A percentile compares a stretch with the other conserved stretches of the same genome.
Evolutionary conservation across 2,797 vertebrate genomes (phyloP).

Genomic region (Kryptolebias ocellatus): DNA sequence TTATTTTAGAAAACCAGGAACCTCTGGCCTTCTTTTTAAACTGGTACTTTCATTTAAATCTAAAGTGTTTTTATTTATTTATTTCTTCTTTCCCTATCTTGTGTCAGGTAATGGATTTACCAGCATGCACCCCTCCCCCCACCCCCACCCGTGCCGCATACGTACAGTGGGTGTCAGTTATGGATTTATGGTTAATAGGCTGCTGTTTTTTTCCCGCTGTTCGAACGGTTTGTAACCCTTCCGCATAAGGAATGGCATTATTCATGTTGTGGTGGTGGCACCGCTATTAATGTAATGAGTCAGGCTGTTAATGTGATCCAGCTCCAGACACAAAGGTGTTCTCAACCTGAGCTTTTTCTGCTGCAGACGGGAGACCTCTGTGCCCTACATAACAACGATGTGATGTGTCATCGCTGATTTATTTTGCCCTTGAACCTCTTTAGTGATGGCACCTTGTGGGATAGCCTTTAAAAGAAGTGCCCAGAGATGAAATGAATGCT

Average conservation of each 20-base stretch:
- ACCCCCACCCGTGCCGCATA: slow-evolving; percentile 10
- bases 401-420: slow-evolving; percentile 78
- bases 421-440: slow-evolving; percentile 80
- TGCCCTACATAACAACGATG: slow-evolving; percentile 69
- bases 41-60: slow-evolving; percentile 10
- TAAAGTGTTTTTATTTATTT: slow-evolving; percentile 13
- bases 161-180: slow-evolving; percentile 52
- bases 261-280: slow-evolving; percentile 58
- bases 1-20: slow-evolving; percentile 2
- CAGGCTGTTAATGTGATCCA: slow-evolving; percentile 72
- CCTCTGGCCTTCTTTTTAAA: slow-evolving; percentile 2
- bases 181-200: slow-evolving; percentile 66
- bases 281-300: slow-evolving; percentile 77
- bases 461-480: slow-evolving; percentile 67
- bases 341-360: slow-evolving; percentile 55
- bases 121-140: slow-evolving; percentile 3
- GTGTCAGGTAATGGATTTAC: slow-evolving; percentile 38
- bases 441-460: slow-evolving; percentile 69
- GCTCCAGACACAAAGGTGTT: slow-evolving; percentile 70
- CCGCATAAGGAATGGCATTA: slow-evolving; percentile 51
- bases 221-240: slow-evolving; percentile 55
- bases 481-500: slow-evolving; percentile 67
- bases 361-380: slow-evolving; percentile 69
- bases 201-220: slow-evolving; percentile 45
- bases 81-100: slow-evolving; percentile 26